These are phyloP conservation scores for Macrotus californicus DNA, from an alignment of 2,113 vertebrate species.

Conservation along the genomic window DNA sequence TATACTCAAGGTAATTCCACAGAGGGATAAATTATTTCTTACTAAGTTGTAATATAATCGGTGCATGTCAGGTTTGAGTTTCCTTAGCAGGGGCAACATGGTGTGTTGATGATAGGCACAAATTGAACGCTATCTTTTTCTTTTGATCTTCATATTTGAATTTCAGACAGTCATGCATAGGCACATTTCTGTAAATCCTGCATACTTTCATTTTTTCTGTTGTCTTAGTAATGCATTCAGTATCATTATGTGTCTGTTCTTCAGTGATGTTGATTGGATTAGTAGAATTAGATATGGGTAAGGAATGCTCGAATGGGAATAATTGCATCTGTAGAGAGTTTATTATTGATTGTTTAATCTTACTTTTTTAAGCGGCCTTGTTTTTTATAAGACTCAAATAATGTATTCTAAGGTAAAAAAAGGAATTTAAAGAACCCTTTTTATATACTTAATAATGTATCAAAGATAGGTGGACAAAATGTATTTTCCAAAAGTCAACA, in stretches of 20 bases:
- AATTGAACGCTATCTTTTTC: neutral
- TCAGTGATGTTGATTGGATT: neutral
- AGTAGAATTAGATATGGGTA: neutral
- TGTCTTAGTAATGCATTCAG: neutral
- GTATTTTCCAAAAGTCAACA: neutral
- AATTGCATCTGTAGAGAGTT: neutral
- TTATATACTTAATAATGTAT: neutral
- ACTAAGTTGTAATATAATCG: neutral
- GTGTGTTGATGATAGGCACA: neutral
- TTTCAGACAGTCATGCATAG: neutral
- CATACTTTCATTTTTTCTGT: neutral
- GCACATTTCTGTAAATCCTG: neutral
- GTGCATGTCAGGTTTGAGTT: neutral
- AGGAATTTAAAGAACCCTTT: neutral
- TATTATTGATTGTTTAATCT: neutral
- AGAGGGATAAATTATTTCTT: neutral
- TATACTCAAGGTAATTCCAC: neutral
- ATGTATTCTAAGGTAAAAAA: neutral
- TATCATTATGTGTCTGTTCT: neutral
- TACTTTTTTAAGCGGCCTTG: neutral
- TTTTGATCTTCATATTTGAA: neutral
- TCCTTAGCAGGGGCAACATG: neutral
- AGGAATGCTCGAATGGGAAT: neutral
- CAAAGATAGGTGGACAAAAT: neutral
- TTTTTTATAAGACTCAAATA: neutral